These are phyloP conservation scores for Nannoperca australis DNA, from an alignment of 2,797 vertebrate genomes.

Conservation along the genomic window DNA sequence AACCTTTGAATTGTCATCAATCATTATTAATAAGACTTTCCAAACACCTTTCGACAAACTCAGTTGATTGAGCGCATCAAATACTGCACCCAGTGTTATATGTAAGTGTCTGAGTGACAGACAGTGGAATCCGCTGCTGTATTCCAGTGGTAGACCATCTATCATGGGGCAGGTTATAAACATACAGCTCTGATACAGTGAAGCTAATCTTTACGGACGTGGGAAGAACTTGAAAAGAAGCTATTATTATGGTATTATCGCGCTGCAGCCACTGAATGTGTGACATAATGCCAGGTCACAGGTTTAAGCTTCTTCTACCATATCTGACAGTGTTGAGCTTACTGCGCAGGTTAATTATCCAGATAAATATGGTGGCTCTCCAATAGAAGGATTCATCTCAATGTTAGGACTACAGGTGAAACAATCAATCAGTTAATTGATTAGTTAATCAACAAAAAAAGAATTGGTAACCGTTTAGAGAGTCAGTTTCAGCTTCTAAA, in stretches of 20 bases:
- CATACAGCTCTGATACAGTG: conserved; percentile 25
- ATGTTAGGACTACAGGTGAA: not conserved
- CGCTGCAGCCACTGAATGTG: conserved; percentile 21
- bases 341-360: not conserved
- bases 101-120: conserved; percentile 9
- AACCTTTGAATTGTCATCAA: not conserved
- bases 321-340: not conserved
- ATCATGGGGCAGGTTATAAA: conserved; percentile 41
- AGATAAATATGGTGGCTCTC: not conserved
- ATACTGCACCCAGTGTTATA: not conserved
- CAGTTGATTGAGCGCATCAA: not conserved
- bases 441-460: not conserved
- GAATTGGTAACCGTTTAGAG: not conserved
- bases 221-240: conserved; percentile 27
- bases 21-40: not conserved
- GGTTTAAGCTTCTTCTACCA: not conserved
- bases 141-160: conserved; percentile 35
- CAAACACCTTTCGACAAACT: not conserved
- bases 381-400: not conserved
- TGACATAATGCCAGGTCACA: conserved; percentile 21
- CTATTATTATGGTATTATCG: conserved; percentile 35
- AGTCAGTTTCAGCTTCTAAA: not conserved
- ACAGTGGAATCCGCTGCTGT: conserved; percentile 14
- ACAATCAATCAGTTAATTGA: not conserved
- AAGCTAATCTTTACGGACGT: conserved; percentile 11